Evolutionary conservation across 2,113 vertebrate species (phyloP).

Genomic region (Cyphomyrus plagiostoma): DNA sequence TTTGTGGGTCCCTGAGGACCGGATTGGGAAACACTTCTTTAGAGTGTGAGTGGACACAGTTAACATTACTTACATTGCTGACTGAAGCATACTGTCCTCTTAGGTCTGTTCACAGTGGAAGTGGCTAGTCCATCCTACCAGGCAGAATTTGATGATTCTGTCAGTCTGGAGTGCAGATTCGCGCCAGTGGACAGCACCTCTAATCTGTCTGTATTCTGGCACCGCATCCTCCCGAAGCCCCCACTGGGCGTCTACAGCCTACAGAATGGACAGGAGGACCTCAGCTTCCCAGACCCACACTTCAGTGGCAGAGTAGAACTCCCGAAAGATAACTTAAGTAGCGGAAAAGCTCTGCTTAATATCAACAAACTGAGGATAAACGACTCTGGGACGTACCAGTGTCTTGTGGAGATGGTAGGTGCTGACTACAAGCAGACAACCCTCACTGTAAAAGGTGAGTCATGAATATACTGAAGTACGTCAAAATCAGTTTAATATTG

Average conservation of each 20-base stretch:
- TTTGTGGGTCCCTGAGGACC: not conserved
- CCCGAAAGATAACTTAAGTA: conserved; percentile 57
- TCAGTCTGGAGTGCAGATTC: conserved; percentile 78
- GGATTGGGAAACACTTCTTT: not conserved
- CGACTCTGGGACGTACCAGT: conserved; percentile 75
- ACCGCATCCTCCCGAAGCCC: not conserved
- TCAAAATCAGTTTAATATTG: not conserved
- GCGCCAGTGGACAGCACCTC: conserved; percentile 39
- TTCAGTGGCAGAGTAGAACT: conserved; percentile 60
- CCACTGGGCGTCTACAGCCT: conserved; percentile 52
- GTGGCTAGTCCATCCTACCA: conserved; percentile 48
- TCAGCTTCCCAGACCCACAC: conserved; percentile 38
- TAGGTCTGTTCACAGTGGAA: conserved; percentile 73
- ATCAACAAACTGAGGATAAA: conserved; percentile 62
- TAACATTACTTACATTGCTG: not conserved
- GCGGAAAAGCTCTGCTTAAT: conserved; percentile 64
- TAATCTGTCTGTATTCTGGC: conserved; percentile 67
- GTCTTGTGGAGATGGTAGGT: conserved; percentile 62
- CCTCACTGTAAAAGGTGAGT: conserved; percentile 72
- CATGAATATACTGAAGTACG: not conserved
- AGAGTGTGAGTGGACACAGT: not conserved
- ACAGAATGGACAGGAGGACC: conserved; percentile 47
- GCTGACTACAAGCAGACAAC: conserved; percentile 74
- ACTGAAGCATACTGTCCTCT: conserved; percentile 31
- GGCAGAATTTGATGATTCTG: conserved; percentile 57